Evolutionary conservation across 2,888 invertebrate species (phyloP).

Genomic region (Alviniconcha strummeri): DNA sequence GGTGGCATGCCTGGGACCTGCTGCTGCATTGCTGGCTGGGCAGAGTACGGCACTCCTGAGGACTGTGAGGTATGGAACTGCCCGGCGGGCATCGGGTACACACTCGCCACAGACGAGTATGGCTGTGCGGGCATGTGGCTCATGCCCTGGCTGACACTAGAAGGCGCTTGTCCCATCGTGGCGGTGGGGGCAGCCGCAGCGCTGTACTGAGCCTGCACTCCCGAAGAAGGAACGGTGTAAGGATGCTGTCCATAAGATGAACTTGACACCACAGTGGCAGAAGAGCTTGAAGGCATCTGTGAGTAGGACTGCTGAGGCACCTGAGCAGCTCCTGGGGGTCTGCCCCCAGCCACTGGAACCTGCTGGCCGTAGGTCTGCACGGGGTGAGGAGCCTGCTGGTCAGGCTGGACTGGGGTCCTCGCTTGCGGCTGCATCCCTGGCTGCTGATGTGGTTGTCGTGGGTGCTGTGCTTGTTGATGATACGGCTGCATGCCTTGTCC

Average conservation of each 20-base stretch:
- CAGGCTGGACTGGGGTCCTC: not conserved
- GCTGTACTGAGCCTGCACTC: not conserved
- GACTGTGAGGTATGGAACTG: not conserved
- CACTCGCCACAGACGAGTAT: not conserved
- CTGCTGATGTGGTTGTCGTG: conserved; percentile 37
- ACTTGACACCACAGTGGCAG: not conserved
- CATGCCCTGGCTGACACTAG: not conserved
- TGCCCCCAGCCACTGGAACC: not conserved
- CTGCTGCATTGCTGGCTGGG: not conserved
- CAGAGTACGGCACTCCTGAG: not conserved
- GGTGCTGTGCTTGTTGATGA: not conserved
- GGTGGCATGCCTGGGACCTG: not conserved
- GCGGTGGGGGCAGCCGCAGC: not conserved
- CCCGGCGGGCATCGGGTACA: not conserved
- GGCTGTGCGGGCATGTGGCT: not conserved
- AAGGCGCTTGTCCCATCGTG: not conserved
- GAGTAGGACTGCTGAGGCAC: conserved; percentile 4
- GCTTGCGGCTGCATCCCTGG: not conserved
- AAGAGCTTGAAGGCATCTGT: not conserved
- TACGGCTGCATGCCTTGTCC: not conserved
- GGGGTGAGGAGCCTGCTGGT: not conserved
- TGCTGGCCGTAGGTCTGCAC: conserved; percentile 2
- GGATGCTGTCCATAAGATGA: conserved; percentile 15
- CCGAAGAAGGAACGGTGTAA: not conserved
- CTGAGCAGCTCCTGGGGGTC: not conserved